A percentile compares a stretch with the other conserved stretches of the same genome.
These are phyloP conservation scores for Platygyra sinensis DNA, from an alignment of 64 coral and sea anemone genomes.

Conservation along the genomic window DNA sequence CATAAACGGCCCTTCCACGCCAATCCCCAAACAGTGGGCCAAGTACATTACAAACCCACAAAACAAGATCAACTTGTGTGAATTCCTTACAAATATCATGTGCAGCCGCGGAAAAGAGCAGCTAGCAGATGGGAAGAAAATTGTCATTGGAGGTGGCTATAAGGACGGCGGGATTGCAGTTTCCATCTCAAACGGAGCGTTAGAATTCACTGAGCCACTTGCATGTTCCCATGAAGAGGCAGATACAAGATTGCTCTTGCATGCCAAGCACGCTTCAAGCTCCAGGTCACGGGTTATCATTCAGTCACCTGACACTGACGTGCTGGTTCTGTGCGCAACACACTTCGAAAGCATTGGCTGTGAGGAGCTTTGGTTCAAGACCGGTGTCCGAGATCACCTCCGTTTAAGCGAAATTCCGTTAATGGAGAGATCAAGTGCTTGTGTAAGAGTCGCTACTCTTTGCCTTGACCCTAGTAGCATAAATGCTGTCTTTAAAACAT, in stretches of 20 bases:
- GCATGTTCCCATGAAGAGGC: background rate
- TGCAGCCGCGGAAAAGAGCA: background rate
- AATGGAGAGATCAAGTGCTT: too few species aligned
- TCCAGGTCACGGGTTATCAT: too few species aligned
- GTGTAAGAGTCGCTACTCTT: too few species aligned
- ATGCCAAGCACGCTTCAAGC: background rate
- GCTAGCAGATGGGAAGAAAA: background rate
- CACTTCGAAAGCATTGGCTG: background rate
- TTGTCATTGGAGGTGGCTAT: background rate
- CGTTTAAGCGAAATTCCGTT: too few species aligned
- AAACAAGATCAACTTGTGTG: conserved; percentile 20
- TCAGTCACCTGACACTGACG: conserved; percentile 53
- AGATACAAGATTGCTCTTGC: conserved; percentile 51
- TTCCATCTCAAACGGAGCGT: too few species aligned
- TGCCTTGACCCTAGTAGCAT: too few species aligned
- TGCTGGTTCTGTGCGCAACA: conserved; percentile 21
- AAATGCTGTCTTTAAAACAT: too few species aligned
- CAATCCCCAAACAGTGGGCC: conserved; percentile 71
- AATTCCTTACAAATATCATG: background rate
- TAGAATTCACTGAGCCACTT: too few species aligned
- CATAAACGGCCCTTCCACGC: conserved; percentile 47
- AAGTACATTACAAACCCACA: background rate
- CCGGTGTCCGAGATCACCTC: conserved; percentile 29
- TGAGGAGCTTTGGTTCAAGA: conserved; percentile 26
- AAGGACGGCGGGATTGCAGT: background rate